Conservation (phyloP, 2,888 invertebrate genomes). For the Lasioglossum villosulum region DNA sequence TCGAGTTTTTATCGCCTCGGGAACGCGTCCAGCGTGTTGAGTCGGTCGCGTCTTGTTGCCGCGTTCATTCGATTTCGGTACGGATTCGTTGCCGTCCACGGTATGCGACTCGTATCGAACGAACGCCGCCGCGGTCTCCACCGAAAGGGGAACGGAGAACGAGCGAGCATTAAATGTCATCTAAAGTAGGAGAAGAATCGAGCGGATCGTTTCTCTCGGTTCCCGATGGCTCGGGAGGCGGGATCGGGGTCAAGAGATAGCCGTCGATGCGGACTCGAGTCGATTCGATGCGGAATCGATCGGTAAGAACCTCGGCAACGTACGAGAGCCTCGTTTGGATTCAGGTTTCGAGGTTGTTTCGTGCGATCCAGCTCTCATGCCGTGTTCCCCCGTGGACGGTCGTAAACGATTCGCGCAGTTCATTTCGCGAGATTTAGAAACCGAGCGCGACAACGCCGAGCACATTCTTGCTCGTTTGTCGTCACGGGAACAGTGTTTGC, state of each 20-base stretch:
- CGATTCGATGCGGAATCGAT: conserved; percentile 9
- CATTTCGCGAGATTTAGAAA: conserved; percentile 17
- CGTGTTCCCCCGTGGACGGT: neutral
- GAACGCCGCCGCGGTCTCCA: neutral
- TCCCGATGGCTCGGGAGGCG: neutral
- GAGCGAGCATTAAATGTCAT: conserved; percentile 13
- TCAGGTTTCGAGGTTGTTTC: neutral
- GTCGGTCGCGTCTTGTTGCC: neutral
- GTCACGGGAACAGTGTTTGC: neutral
- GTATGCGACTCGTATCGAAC: neutral
- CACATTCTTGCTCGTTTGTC: neutral
- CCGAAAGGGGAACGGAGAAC: neutral
- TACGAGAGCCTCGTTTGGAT: neutral
- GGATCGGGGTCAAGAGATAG: conserved; percentile 6
- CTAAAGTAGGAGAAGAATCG: neutral
- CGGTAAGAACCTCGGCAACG: conserved; percentile 6
- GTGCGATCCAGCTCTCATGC: neutral
- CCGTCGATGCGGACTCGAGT: neutral
- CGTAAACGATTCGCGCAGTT: conserved; percentile 1
- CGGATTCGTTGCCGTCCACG: conserved; percentile 5
- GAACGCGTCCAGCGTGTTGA: neutral
- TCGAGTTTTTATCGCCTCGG: conserved; percentile 31
- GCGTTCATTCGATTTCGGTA: neutral
- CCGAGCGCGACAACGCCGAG: neutral
- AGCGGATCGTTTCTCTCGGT: neutral